Conservation (phyloP, 2,113 vertebrate genomes). For the Thermophis baileyi region DNA sequence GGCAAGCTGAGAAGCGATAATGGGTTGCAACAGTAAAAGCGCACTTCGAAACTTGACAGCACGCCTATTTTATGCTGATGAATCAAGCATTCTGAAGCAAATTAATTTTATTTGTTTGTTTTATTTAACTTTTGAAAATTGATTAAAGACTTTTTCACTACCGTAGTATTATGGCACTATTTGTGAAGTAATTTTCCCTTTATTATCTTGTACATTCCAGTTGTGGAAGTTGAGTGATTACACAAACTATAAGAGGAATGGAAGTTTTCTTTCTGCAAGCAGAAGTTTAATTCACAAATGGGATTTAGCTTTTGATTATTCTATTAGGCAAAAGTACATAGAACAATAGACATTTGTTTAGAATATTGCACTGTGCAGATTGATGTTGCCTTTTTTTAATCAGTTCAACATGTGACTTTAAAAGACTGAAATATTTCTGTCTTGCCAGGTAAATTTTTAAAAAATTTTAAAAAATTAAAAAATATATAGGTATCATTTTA, state of each 20-base stretch:
- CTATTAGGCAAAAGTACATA: neutral
- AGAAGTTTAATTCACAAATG: too few relatives aligned
- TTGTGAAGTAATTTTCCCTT: too few relatives aligned
- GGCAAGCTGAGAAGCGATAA: too few relatives aligned
- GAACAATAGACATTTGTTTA: neutral
- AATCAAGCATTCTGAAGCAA: slow-evolving; percentile 10
- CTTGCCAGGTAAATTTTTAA: neutral
- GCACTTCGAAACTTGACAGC: too few relatives aligned
- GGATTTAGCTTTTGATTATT: neutral
- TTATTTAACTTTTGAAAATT: neutral
- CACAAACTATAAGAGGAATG: too few relatives aligned
- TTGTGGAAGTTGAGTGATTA: too few relatives aligned
- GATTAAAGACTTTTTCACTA: neutral
- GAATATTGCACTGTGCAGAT: neutral
- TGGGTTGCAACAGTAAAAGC: too few relatives aligned
- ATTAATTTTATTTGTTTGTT: neutral
- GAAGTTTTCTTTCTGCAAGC: too few relatives aligned
- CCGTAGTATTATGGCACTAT: too few relatives aligned
- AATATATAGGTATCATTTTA: too few relatives aligned
- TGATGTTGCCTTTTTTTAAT: neutral
- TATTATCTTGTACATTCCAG: too few relatives aligned
- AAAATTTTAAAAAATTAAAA: too few relatives aligned
- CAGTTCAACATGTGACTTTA: neutral
- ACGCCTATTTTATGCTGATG: neutral
- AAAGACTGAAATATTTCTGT: neutral